These are phyloP conservation scores for Agrotis segetum DNA, from an alignment of 2,888 invertebrate species.

Conservation along the genomic window DNA sequence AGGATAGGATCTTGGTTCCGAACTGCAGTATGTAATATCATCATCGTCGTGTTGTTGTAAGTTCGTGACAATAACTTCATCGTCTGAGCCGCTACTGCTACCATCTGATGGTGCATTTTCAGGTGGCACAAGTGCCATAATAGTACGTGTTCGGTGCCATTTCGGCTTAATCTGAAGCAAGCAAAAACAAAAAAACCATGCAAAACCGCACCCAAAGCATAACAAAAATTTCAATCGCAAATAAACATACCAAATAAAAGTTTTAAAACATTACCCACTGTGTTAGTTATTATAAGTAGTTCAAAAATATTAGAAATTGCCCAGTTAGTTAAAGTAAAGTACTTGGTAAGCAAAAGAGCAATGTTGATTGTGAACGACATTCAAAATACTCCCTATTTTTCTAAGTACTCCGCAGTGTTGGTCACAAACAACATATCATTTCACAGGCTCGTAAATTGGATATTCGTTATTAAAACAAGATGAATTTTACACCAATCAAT, in stretches of 20 bases:
- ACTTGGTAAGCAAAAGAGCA: too few relatives aligned
- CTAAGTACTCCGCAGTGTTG: conserved; percentile 8
- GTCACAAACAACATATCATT: conserved; percentile 18
- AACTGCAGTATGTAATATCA: conserved; percentile 10
- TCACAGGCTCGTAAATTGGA: conserved; percentile 5
- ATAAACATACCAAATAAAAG: conserved; percentile 1
- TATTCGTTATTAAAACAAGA: conserved; percentile 3
- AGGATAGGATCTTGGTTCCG: conserved; percentile 15
- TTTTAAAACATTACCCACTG: conserved; percentile 2
- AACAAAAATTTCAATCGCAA: conserved; percentile 1
- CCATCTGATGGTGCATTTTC: conserved; percentile 17
- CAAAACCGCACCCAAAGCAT: conserved; percentile 15
- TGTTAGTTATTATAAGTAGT: neutral
- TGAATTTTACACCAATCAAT: conserved; percentile 4
- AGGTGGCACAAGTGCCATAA: conserved; percentile 22
- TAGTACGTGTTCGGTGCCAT: conserved; percentile 10
- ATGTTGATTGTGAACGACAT: conserved; percentile 12
- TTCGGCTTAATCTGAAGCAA: conserved; percentile 12
- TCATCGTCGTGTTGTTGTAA: conserved; percentile 1
- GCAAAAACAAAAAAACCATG: conserved; percentile 16
- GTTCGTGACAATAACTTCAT: conserved; percentile 7
- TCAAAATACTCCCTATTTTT: conserved; percentile 2
- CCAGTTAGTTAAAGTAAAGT: too few relatives aligned
- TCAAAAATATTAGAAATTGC: neutral
- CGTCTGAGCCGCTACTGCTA: conserved; percentile 10